phyloP scores from a whole-genome alignment of 2,888 invertebrate genomes.

The Clunio marinus region DNA sequence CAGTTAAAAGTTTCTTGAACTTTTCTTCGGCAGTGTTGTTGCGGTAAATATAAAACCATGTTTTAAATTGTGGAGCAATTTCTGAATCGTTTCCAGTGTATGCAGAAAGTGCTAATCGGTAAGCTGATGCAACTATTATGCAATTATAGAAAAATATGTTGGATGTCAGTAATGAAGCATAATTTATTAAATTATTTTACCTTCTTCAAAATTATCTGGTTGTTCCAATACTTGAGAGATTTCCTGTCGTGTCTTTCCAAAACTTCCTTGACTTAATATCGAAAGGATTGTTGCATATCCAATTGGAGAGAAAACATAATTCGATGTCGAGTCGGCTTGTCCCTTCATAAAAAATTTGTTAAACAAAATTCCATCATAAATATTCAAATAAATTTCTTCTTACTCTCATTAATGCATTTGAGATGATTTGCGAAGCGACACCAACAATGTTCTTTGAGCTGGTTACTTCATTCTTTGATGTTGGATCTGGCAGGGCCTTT shows the following conservation, averaged over 20 bases:
- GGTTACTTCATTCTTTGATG: not conserved
- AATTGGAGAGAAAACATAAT: conserved; percentile 62
- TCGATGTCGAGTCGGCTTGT: conserved; percentile 55
- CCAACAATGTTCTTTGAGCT: conserved; percentile 23
- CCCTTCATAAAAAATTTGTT: conserved; percentile 47
- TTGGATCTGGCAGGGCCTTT: not conserved
- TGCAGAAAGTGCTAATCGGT: conserved; percentile 31
- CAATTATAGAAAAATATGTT: not conserved
- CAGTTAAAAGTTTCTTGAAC: conserved; percentile 57
- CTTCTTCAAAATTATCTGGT: conserved; percentile 10
- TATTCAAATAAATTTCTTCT: not conserved
- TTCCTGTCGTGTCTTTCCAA: conserved; percentile 58
- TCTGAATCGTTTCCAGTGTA: conserved; percentile 44
- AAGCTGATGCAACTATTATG: conserved; percentile 39
- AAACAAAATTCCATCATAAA: not conserved
- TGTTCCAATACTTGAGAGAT: conserved; percentile 44
- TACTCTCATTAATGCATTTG: conserved; percentile 7
- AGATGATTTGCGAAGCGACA: conserved; percentile 23
- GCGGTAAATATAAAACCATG: conserved; percentile 64
- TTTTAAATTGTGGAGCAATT: conserved; percentile 60
- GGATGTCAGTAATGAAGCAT: not conserved
- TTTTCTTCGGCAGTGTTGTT: conserved; percentile 60
- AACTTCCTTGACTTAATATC: conserved; percentile 60
- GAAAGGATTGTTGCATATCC: conserved; percentile 62
- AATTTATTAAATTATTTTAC: not conserved